These are phyloP conservation scores for Andrena chrysosceles DNA, from an alignment of 2,888 invertebrate genomes.

Conservation along the genomic window DNA sequence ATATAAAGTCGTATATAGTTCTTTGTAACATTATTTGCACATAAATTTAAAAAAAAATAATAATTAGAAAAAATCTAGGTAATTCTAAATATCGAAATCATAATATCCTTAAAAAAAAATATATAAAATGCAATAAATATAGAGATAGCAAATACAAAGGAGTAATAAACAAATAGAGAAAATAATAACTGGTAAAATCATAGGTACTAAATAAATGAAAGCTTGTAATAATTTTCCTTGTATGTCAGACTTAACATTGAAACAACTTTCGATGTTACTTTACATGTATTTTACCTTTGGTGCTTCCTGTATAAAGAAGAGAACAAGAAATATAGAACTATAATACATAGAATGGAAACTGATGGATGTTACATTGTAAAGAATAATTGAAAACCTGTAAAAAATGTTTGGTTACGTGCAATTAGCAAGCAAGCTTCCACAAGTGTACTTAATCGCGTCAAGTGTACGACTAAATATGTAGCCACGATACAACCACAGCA, in stretches of 20 bases:
- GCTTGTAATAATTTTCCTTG: neutral
- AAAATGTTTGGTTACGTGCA: constrained; percentile 23
- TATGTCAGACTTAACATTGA: neutral
- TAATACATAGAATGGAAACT: neutral
- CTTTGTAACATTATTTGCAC: neutral
- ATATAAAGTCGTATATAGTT: neutral
- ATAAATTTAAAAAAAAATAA: neutral
- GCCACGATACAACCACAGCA: constrained; percentile 40
- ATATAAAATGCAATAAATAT: neutral
- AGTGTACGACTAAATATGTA: constrained; percentile 4
- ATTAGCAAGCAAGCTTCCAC: constrained; percentile 8
- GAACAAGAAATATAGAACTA: neutral
- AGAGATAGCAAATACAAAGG: too few relatives aligned
- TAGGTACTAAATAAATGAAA: neutral
- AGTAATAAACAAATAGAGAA: too few relatives aligned
- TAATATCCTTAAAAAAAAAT: neutral
- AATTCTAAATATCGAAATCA: neutral
- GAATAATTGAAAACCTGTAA: neutral
- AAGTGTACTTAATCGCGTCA: neutral
- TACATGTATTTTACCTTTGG: neutral
- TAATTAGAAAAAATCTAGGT: neutral
- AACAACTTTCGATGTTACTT: neutral
- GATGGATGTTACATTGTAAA: constrained; percentile 8
- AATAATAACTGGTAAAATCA: neutral
- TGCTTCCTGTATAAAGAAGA: constrained; percentile 5